Evolutionary conservation across 2,113 vertebrate genomes (phyloP).

Genomic region (human (Homo sapiens)): GRCh38 chr16:27181501-27182000

Average conservation of each 20-base stretch:
- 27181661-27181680: slow-evolving; percentile 83
- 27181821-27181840: slow-evolving; percentile 48
- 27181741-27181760: slow-evolving; percentile 81
- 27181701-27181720: slow-evolving; percentile 87
- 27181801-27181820: slow-evolving; percentile 79
- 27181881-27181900: neutral
- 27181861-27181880: neutral
- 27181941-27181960: accelerated
- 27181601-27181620: slow-evolving; percentile 75
- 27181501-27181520: slow-evolving; percentile 39
- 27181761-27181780: slow-evolving; percentile 73
- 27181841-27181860: slow-evolving; percentile 66
- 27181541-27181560: slow-evolving; percentile 73
- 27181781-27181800: slow-evolving; percentile 74
- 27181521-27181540: slow-evolving; percentile 27
- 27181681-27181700: slow-evolving; percentile 86
- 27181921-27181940: neutral
- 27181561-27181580: slow-evolving; percentile 74
- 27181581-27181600: slow-evolving; percentile 85
- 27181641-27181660: slow-evolving; percentile 75
- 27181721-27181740: slow-evolving; percentile 82
- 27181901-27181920: neutral
- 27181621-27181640: slow-evolving; percentile 86
- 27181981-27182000: neutral
- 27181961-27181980: neutral